Evolutionary conservation across 2,888 invertebrate species (phyloP), one percentile per base, ranked within the genome.

Genomic region (Tinea trinotella): DNA sequence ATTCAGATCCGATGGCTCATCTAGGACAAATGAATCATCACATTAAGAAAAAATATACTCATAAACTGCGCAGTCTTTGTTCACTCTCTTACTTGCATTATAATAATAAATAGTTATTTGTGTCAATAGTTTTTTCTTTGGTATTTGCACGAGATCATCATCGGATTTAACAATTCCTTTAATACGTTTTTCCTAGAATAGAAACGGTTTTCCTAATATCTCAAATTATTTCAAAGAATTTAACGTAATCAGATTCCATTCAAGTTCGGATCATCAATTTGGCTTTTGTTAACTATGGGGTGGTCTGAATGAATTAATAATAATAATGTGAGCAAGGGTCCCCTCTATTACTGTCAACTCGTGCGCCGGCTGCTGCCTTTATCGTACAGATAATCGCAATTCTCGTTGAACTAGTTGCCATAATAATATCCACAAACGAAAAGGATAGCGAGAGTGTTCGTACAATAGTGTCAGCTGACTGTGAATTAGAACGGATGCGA

Each of bases 311-410:
- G 61, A 60, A 68, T 64, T 66, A 65, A 40, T 40, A 50, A 22
- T 24, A 76, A 72, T 74, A 75, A 73, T 69, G 71, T 68, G 65
- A 56, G 57, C 63, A 65, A 64, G 61, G 59, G 57, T 56, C 64
- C 67, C 70, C 77, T 75, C 76, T 71, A n/a, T 44, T 24, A 44
- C 60, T 56, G 54, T 55, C 57, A 24, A 64, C 59, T 59, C 61
- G 59, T 64, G 57, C 30, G 64, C 62, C 64, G 67, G 67, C 67
- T 66, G 71, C 65, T 66, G 66, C 66, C 62, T 70, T 71, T 78
- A 76, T 76, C 71, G 61, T 62, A 62, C 58, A 68, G 78, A 79
- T 79, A 70, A 79, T 80, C 75, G 56, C 56, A 52, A 62, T 62
- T 65, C 70, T 71, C 68, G 57, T 60, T 54, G 52, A 58, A 55